These are phyloP conservation scores for Sipha maydis DNA, from an alignment of 2,888 invertebrate genomes.

Conservation along the genomic window DNA sequence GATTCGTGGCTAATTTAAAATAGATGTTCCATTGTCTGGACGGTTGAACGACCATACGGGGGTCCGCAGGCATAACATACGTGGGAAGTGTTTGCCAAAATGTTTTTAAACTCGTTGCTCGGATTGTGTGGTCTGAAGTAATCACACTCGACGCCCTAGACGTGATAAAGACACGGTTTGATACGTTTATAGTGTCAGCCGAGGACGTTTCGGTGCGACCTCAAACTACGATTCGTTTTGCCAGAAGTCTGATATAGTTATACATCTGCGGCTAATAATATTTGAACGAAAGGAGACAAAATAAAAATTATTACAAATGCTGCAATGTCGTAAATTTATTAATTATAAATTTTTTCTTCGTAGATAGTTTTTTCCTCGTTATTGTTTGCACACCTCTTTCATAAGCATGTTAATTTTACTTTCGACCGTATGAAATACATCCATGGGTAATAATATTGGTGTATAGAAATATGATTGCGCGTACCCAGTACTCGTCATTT, in stretches of 20 bases:
- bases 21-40: slow-evolving; percentile 16
- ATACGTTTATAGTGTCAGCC: slow-evolving; percentile 35
- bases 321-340: not conserved
- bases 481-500: no score
- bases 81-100: slow-evolving; percentile 47
- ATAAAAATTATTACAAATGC: not conserved
- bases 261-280: not conserved
- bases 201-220: slow-evolving; percentile 48
- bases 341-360: no score
- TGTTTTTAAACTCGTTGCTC: slow-evolving; percentile 1
- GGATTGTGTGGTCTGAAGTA: not conserved
- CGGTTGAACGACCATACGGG: slow-evolving; percentile 51
- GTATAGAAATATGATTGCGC: not conserved
- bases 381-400: not conserved
- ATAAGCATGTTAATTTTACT: not conserved
- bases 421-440: not conserved
- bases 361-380: not conserved
- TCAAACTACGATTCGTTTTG: slow-evolving; percentile 53
- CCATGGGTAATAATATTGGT: not conserved
- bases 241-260: not conserved
- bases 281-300: not conserved
- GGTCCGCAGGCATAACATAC: slow-evolving; percentile 14
- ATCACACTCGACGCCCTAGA: slow-evolving; percentile 17
- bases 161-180: slow-evolving; percentile 45
- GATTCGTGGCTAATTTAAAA: slow-evolving; percentile 15